phyloP scores from a whole-genome alignment of 2,888 invertebrate genomes.

The Hanleya hanleyi region DNA sequence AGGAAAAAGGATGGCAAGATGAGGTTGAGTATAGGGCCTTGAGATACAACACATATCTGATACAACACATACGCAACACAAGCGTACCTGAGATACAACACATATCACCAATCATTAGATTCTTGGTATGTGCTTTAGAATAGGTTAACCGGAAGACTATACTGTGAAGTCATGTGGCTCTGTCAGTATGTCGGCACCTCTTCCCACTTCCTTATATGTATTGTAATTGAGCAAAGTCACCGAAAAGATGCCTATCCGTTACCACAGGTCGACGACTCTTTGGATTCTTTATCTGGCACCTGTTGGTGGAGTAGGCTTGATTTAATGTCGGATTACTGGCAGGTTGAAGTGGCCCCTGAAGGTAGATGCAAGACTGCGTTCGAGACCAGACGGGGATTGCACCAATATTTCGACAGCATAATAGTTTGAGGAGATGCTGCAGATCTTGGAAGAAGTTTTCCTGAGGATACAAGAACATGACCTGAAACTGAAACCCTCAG shows the following conservation, averaged over 20 bases:
- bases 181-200: too few species aligned
- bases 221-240: neutral
- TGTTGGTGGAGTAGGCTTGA: neutral
- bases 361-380: neutral
- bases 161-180: too few species aligned
- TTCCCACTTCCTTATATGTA: too few species aligned
- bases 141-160: too few species aligned
- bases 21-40: neutral
- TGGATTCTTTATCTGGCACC: neutral
- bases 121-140: too few species aligned
- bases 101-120: too few species aligned
- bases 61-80: too few species aligned
- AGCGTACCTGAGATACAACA: too few species aligned
- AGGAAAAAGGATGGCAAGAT: neutral
- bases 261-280: neutral
- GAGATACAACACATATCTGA: too few species aligned
- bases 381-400: neutral
- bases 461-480: neutral
- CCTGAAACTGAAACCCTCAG: neutral
- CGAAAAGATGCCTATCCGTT: neutral
- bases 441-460: neutral
- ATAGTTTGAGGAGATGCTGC: neutral
- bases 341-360: neutral
- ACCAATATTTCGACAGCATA: neutral
- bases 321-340: neutral